A percentile compares a stretch with the other conserved stretches of the same genome.
These are phyloP conservation scores for Microctonus hyperodae DNA, from an alignment of 2,888 invertebrate species.

Conservation along the genomic window DNA sequence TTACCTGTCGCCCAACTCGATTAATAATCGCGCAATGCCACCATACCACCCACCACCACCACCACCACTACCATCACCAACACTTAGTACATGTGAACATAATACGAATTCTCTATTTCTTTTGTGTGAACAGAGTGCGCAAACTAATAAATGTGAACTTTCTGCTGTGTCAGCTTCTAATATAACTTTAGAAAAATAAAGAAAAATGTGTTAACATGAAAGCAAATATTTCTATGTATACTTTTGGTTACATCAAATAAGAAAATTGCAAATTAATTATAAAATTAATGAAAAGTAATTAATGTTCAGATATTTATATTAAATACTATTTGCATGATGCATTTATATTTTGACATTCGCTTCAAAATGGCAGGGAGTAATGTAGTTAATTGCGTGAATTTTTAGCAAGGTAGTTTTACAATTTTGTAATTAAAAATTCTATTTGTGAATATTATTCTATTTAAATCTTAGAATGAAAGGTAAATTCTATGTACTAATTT, in stretches of 20 bases:
- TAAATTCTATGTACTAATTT: not conserved
- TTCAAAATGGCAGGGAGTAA: constrained; percentile 10
- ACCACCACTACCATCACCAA: not conserved
- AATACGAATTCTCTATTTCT: not conserved
- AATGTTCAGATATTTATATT: not conserved
- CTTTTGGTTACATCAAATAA: too few relatives aligned
- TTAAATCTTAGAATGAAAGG: constrained; percentile 3
- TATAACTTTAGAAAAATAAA: not conserved
- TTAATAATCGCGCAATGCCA: constrained; percentile 47
- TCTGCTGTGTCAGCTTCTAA: not conserved
- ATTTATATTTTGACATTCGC: not conserved
- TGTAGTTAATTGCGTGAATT: constrained; percentile 14
- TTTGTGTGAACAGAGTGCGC: not conserved
- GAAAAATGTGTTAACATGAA: not conserved
- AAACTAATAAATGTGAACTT: constrained; percentile 6
- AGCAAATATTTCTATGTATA: too few relatives aligned
- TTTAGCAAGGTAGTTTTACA: constrained; percentile 21
- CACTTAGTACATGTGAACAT: not conserved
- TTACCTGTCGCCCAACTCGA: constrained; percentile 47
- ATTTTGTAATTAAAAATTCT: constrained; percentile 19
- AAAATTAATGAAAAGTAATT: not conserved
- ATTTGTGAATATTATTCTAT: constrained; percentile 24
- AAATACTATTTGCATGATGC: not conserved
- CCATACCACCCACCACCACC: constrained; percentile 13
- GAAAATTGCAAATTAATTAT: too few relatives aligned